Base-by-base conservation (phyloP, 2,888 invertebrate genomes). In the Ennomos fuscantarius region DNA sequence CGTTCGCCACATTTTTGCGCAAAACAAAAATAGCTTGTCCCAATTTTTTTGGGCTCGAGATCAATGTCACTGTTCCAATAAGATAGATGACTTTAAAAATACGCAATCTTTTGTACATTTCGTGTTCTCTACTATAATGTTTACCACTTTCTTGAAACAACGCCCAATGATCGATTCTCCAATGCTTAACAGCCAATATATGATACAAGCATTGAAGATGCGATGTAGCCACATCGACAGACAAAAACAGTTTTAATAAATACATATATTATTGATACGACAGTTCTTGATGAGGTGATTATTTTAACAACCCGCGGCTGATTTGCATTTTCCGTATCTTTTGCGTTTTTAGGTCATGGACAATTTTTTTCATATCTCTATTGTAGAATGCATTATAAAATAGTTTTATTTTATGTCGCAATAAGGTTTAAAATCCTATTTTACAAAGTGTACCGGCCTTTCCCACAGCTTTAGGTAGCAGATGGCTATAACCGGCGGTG, bases 121-220 rank as follows among this genome's bases (percentile, higher is more conserved):
- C 9, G 8, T n/a, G 11, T 39, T 8, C 31, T 0, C n/a, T 12
- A n/a, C n/a, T n/a, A n/a, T 12, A 45, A 34, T 8, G 10, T 57
- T 62, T 67, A 61, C 65, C 68, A 65, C 65, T 68, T 47, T 62
- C 68, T 68, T 57, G 57, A 60, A 52, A 62, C 62, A 54, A 60
- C 60, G 61, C 57, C 60, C 55, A 57, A 55, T 41, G 46, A 51
- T 57, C 63, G 63, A 11, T 43, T 57, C 63, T 57, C 65, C 56
- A 46, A 62, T 62, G 63, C 59, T 63, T 51, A 12, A 13, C 39
- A 49, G 24, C 43, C 12, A 24, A n/a, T 39, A 11, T 33, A 36
- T 39, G 13, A 40, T 45, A 36, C 36, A 56, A 65, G 62, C 62
- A 61, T 63, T 55, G 57, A 43, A 63, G 60, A 65, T 49, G 49